Evolutionary conservation across 2,113 vertebrate genomes (phyloP).

Genomic region (Corydoras maculifer): DNA sequence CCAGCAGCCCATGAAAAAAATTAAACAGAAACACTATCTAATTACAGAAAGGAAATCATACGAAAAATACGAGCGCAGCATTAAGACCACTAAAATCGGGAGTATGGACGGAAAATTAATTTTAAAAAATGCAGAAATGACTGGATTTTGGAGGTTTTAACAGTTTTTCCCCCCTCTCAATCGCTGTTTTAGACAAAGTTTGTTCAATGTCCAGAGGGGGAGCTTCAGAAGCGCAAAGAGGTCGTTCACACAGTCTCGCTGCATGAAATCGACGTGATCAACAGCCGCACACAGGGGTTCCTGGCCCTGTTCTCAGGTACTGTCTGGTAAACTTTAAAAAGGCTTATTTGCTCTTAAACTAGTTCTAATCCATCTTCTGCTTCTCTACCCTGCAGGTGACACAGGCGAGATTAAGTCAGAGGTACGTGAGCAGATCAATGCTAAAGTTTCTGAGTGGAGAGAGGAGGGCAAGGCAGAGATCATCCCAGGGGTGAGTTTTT

Average conservation of each 20-base stretch:
- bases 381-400: constrained; percentile 62
- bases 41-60: too few relatives aligned
- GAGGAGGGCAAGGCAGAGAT: constrained; percentile 91
- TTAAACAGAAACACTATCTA: too few relatives aligned
- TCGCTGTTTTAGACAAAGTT: constrained; percentile 76
- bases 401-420: constrained; percentile 91
- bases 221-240: constrained; percentile 90
- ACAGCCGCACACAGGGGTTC: constrained; percentile 91
- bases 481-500: constrained; percentile 76
- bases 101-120: too few relatives aligned
- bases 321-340: background rate
- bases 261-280: constrained; percentile 92
- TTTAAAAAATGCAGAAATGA: too few relatives aligned
- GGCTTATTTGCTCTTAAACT: constrained; percentile 1
- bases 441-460: constrained; percentile 89
- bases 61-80: too few relatives aligned
- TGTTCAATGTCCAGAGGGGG: constrained; percentile 89
- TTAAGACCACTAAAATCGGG: too few relatives aligned
- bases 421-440: constrained; percentile 89
- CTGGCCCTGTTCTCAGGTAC: constrained; percentile 85
- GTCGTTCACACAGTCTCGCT: constrained; percentile 89
- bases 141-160: too few relatives aligned
- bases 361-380: background rate
- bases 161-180: too few relatives aligned
- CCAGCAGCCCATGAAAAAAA: too few relatives aligned